Evolutionary conservation across 2,113 vertebrate species (phyloP).

Genomic region (Cyprinodon variegatus): DNA sequence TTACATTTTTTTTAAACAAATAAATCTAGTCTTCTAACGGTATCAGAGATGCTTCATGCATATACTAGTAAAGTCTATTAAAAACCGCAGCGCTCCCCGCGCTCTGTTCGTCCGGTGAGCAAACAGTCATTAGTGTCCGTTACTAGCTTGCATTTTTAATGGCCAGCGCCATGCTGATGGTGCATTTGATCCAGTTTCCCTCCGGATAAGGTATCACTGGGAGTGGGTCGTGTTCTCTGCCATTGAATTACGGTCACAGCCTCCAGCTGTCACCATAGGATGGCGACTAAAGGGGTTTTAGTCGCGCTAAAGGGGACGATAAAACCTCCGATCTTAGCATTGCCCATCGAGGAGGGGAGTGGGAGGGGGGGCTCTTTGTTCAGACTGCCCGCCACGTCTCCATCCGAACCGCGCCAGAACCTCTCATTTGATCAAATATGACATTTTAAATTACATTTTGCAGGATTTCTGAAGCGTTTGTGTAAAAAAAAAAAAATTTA

Average conservation of each 20-base stretch:
- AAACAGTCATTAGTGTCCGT: slow-evolving; percentile 4
- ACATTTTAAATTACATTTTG: neutral
- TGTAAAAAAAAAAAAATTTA: neutral
- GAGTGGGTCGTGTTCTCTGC: slow-evolving; percentile 5
- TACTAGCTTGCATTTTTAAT: slow-evolving; percentile 60
- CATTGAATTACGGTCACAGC: neutral
- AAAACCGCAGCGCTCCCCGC: neutral
- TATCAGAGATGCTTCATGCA: neutral
- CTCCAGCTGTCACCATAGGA: neutral
- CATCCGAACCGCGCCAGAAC: neutral
- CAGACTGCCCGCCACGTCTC: slow-evolving; percentile 18
- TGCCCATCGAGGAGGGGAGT: neutral
- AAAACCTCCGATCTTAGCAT: slow-evolving; percentile 2
- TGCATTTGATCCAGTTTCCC: slow-evolving; percentile 15
- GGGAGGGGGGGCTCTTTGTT: too few relatives aligned
- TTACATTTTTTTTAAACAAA: neutral
- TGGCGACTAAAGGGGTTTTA: neutral
- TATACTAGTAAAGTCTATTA: too few relatives aligned
- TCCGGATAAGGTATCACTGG: slow-evolving; percentile 25
- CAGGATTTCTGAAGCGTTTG: neutral
- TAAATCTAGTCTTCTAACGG: neutral
- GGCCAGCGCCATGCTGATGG: slow-evolving; percentile 25
- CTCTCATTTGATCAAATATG: neutral
- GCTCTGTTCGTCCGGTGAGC: neutral
- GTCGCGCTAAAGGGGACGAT: neutral